Percentiles rank a stretch among this genome's conserved stretches.
phyloP scores from a whole-genome alignment of 2,113 vertebrate species.

The Pteropus alecto region DNA sequence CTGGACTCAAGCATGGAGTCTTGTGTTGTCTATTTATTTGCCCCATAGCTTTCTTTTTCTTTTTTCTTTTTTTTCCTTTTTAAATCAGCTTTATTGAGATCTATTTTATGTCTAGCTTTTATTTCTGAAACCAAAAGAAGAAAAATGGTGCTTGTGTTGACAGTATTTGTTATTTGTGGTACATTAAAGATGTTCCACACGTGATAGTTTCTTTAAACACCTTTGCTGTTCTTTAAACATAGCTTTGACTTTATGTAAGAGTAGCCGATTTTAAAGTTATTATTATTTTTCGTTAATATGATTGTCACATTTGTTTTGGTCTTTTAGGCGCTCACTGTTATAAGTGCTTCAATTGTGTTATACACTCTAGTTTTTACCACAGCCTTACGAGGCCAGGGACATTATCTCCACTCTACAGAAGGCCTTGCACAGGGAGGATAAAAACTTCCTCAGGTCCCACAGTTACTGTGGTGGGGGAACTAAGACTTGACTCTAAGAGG shows the following conservation, averaged over 20 bases:
- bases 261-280: neutral
- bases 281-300: neutral
- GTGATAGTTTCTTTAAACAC: neutral
- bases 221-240: neutral
- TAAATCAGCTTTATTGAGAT: neutral
- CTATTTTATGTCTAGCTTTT: neutral
- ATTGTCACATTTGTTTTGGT: neutral
- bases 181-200: neutral
- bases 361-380: neutral
- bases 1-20: neutral
- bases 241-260: slow-evolving; percentile 5
- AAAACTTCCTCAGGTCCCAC: neutral
- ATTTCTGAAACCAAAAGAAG: neutral
- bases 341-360: neutral
- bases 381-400: neutral
- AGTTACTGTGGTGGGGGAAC: neutral
- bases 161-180: neutral
- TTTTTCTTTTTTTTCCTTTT: neutral
- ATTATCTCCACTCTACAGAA: neutral
- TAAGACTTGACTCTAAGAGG: neutral
- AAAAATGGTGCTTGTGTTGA: neutral
- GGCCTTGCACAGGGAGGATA: neutral
- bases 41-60: neutral
- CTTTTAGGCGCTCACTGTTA: neutral
- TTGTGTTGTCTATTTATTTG: neutral